Base-by-base conservation (phyloP, 2,888 invertebrate species). In the Campoletis raptor region DNA sequence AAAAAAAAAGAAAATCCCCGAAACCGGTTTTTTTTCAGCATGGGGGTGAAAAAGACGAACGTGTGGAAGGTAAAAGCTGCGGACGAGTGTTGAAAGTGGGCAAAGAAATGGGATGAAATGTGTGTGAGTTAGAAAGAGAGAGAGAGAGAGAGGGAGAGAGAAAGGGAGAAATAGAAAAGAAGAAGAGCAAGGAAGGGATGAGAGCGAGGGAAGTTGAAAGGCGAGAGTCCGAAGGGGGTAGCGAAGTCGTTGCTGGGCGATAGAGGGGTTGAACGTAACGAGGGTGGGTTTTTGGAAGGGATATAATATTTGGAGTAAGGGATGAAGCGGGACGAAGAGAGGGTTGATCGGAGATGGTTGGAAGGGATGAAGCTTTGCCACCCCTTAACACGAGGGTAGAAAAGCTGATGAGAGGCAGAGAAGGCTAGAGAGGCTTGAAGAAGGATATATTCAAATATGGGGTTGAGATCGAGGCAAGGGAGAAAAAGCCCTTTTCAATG, bases 181-280 rank as follows among this genome's bases (percentile, higher is more conserved):
- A 45, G 64, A 61, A 40, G 61, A 74, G 54, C 18, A 42, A 48
- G 10, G 69, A 81, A 70, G 42, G 52, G 36, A 67, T 15, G 83
- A 79, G 73, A 79, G 61, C 21, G 72, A 15, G 64, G 79, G 30
- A 45, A 45, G 9, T 5, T 18, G 72, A 81, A 24, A 18, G 18
- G 77, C n/a, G 42, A 52, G 81, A 80, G 82, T 84, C 73, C 77
- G 80, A 77, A 82, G 79, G 89, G 86, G 87, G 79, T 84, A 70
- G 85, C 52, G 10, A 66, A 83, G 77, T 77, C 77, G 80, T 83
- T 83, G 83, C 83, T 79, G 74, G 73, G 85, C 37, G 83, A 88
- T 77, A 78, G 89, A 77, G 88, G 83, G 78, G 70, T 73, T 83
- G 52, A 77, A 72, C 57, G 77, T 52, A 64, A 42, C 42, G 78